Conservation (phyloP, 2,113 vertebrate species). For the Phoxinus phoxinus region DNA sequence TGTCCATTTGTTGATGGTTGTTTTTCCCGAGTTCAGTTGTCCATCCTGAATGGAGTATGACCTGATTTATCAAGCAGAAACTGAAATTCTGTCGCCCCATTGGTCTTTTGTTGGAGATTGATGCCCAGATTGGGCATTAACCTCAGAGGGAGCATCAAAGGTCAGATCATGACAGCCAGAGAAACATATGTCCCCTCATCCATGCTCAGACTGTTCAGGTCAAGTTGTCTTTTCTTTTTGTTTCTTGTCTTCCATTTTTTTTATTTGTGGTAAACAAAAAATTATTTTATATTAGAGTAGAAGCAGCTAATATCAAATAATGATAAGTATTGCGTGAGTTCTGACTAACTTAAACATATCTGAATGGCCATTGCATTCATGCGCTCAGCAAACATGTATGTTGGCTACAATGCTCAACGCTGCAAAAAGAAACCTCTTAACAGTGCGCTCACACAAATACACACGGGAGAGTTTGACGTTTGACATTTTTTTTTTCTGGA, state of each 20-base stretch:
- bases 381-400: too few species aligned
- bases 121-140: slow-evolving; percentile 39
- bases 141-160: slow-evolving; percentile 38
- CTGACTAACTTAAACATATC: too few species aligned
- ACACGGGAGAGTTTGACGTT: too few species aligned
- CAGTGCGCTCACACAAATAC: too few species aligned
- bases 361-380: too few species aligned
- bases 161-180: slow-evolving; percentile 24
- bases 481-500: too few species aligned
- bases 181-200: slow-evolving; percentile 26
- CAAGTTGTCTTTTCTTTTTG: neutral
- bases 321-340: neutral
- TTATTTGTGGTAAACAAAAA: neutral
- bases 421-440: too few species aligned
- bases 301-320: neutral
- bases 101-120: slow-evolving; percentile 27
- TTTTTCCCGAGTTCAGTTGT: slow-evolving; percentile 35
- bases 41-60: neutral
- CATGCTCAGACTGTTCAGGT: slow-evolving; percentile 14
- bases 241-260: neutral
- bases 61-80: slow-evolving; percentile 47
- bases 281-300: neutral
- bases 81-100: slow-evolving; percentile 30
- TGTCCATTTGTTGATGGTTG: neutral
- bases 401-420: too few species aligned